Percentiles rank a stretch among this genome's conserved stretches.
These are phyloP conservation scores for Ormia ochracea DNA, from an alignment of 2,888 invertebrate species.

Conservation along the genomic window DNA sequence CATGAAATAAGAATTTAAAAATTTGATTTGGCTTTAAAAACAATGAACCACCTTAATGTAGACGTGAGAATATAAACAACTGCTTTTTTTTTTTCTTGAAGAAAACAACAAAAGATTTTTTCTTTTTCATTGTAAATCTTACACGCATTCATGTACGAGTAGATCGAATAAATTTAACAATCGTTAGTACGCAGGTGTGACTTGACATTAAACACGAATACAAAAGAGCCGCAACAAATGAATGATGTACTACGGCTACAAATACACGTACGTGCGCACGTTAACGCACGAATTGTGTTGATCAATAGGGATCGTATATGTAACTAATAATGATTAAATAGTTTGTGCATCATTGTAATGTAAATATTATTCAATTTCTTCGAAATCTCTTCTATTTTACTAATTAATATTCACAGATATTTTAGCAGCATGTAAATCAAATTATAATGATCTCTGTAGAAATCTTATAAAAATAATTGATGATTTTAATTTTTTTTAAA, in stretches of 20 bases:
- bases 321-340: constrained; percentile 9
- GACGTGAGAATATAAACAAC: no score
- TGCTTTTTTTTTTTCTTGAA: no score
- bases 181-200: constrained; percentile 55
- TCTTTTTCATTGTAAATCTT: neutral
- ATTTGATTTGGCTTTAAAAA: no score
- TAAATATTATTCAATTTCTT: neutral
- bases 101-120: no score
- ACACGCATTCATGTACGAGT: neutral
- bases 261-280: neutral
- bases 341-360: neutral
- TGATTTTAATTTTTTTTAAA: neutral
- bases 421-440: neutral
- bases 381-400: neutral
- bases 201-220: constrained; percentile 23
- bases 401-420: neutral
- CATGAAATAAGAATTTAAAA: no score
- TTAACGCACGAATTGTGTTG: neutral
- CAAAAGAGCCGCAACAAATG: neutral
- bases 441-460: neutral
- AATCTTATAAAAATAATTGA: neutral
- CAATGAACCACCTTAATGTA: no score
- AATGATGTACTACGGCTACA: neutral
- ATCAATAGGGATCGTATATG: neutral
- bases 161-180: neutral